Evolutionary conservation across 2,888 invertebrate species (phyloP).

Genomic region (Zygogramma bicolorata): DNA sequence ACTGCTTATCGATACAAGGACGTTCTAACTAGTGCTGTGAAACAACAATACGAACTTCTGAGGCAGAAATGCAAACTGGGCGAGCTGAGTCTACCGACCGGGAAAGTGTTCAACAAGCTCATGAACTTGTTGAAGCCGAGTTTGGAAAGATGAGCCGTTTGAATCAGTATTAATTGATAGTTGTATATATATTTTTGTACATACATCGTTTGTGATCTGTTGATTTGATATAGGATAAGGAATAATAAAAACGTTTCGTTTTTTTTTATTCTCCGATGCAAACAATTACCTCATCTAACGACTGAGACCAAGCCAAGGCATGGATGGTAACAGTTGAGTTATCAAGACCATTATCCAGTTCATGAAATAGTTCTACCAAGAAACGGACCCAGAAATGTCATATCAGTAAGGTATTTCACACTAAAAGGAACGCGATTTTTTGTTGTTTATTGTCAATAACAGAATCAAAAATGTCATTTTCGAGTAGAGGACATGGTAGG

Average conservation of each 20-base stretch:
- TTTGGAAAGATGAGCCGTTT: conserved; percentile 27
- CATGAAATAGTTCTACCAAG: too few species aligned
- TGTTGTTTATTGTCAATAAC: too few species aligned
- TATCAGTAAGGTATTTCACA: too few species aligned
- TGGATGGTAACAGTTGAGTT: too few species aligned
- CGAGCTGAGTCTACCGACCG: conserved; percentile 61
- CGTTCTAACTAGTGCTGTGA: conserved; percentile 66
- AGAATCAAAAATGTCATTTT: too few species aligned
- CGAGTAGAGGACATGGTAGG: too few species aligned
- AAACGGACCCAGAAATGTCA: too few species aligned
- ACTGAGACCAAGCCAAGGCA: too few species aligned
- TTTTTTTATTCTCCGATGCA: background rate
- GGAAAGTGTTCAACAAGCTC: conserved; percentile 59
- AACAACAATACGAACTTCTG: conserved; percentile 68
- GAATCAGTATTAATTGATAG: conserved; percentile 32
- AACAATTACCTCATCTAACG: too few species aligned
- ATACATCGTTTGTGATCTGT: conserved; percentile 17
- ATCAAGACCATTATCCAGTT: too few species aligned
- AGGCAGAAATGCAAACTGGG: conserved; percentile 69
- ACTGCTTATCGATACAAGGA: conserved; percentile 81
- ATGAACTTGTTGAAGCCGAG: conserved; percentile 56
- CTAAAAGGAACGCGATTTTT: too few species aligned
- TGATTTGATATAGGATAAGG: conserved; percentile 9
- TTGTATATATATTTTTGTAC: conserved; percentile 18
- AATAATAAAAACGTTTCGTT: background rate